Percentiles rank a stretch among this genome's conserved stretches.
phyloP scores from a whole-genome alignment of 2,113 vertebrate genomes.

The Pteronura brasiliensis region DNA sequence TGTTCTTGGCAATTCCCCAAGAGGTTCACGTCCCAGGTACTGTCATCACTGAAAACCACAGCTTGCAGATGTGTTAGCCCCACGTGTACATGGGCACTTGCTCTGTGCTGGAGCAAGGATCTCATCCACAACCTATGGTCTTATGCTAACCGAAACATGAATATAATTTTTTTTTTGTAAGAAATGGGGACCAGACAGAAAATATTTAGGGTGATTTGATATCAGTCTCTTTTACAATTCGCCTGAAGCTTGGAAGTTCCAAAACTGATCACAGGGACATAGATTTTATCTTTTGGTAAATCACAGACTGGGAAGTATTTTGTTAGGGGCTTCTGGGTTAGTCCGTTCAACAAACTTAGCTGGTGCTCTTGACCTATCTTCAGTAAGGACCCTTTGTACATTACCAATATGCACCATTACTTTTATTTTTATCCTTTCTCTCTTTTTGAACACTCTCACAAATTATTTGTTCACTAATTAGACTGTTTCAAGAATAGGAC shows the following conservation, averaged over 20 bases:
- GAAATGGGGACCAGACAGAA: background rate
- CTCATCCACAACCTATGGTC: background rate
- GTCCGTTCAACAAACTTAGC: background rate
- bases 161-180: background rate
- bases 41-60: background rate
- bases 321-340: background rate
- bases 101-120: background rate
- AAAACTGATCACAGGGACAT: background rate
- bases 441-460: background rate
- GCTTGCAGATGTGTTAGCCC: background rate
- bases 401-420: background rate
- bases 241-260: background rate
- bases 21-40: background rate
- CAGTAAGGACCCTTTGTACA: background rate
- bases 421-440: background rate
- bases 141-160: background rate
- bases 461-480: background rate
- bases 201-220: background rate
- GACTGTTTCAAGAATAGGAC: background rate
- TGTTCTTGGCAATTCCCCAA: background rate
- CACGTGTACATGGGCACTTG: background rate
- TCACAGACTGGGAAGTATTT: background rate
- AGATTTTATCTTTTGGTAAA: background rate
- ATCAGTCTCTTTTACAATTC: background rate
- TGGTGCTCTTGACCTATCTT: background rate